phyloP scores from a whole-genome alignment of 1,140 invertebrate species.

The Acromyrmex echinatior region DNA sequence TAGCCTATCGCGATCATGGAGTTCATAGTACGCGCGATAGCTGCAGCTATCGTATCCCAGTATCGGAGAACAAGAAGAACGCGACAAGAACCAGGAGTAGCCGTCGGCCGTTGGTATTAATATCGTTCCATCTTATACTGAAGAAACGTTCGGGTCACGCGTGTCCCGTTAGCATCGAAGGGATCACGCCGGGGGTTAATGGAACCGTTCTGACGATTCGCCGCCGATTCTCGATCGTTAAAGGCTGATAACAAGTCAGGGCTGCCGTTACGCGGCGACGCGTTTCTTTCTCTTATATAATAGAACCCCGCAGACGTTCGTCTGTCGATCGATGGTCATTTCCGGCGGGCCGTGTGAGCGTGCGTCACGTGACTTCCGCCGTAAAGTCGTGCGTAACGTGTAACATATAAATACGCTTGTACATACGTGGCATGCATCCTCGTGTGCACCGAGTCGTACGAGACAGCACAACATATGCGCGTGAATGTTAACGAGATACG shows the following conservation, averaged over 20 bases:
- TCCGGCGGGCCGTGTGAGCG: conserved; percentile 67
- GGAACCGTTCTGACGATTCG: conserved; percentile 67
- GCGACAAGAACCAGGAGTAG: conserved; percentile 4
- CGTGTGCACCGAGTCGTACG: conserved; percentile 62
- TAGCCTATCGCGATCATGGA: conserved; percentile 28
- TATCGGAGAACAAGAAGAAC: conserved; percentile 30
- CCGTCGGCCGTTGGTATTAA: conserved; percentile 52
- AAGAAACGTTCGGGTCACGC: conserved; percentile 60
- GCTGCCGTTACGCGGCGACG: conserved; percentile 17
- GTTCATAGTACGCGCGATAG: conserved; percentile 35
- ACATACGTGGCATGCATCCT: conserved; percentile 66
- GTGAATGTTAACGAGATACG: conserved; percentile 24
- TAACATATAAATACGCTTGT: conserved; percentile 25
- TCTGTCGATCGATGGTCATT: conserved; percentile 59
- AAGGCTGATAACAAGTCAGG: conserved; percentile 46
- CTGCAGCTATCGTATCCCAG: conserved; percentile 8
- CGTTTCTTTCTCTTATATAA: conserved; percentile 51
- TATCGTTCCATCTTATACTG: conserved; percentile 55
- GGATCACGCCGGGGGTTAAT: conserved; percentile 69
- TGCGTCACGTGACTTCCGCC: conserved; percentile 77
- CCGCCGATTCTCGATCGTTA: conserved; percentile 60
- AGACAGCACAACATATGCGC: conserved; percentile 28
- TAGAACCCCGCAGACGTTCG: conserved; percentile 16
- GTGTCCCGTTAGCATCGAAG: conserved; percentile 67
- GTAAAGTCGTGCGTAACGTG: conserved; percentile 30